Base-by-base conservation (phyloP, 2,797 vertebrate species). In the Alauda arvensis region DNA sequence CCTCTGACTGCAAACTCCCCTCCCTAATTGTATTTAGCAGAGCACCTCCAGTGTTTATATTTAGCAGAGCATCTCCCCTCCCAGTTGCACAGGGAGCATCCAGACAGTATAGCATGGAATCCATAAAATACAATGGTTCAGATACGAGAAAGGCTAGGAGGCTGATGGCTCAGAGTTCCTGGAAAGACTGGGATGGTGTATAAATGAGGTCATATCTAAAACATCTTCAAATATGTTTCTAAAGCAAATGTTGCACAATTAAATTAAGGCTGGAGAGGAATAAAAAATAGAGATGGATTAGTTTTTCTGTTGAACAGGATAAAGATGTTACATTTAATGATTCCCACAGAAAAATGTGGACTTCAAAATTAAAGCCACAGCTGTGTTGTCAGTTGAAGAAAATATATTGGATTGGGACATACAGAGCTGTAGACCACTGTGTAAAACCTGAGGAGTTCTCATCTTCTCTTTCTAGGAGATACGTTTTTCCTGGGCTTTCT, bases 241-340 rank as follows among this genome's bases (percentile, higher is more conserved):
- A 68, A 90, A 90, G 56, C 24, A 40, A 87, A 65, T 77, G 80
- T 94, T 92, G 85, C 77, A 81, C 87, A 95, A 93, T 70, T 78
- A 70, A 77, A 78, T 84, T 49, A 78, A 90, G 40, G 61, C 65
- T 85, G 69, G 31, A 28, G 75, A 87, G 43, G 45, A 89, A 43
- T 77, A 57, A 70, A 72, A 90, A 87, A 52, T 18, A 78, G 39
- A 69, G 52, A 18, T 56, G 46, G 57, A 87, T 74, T 90, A 87
- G 76, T 33, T 91, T 92, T 75, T 83, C 83, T 85, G 29, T 72
- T 60, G 49, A 87, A 46, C 29, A 63, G 65, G 53, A 78, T n/a
- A 72, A 89, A 33, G 51, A 43, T 69, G 25, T 75, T 62, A 9
- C 42, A 49, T 76, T 77, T 83, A 77, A 83, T 77, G 56, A 76